phyloP scores from a whole-genome alignment of 2,797 vertebrate species.

The Mormyrops boulengeri region DNA sequence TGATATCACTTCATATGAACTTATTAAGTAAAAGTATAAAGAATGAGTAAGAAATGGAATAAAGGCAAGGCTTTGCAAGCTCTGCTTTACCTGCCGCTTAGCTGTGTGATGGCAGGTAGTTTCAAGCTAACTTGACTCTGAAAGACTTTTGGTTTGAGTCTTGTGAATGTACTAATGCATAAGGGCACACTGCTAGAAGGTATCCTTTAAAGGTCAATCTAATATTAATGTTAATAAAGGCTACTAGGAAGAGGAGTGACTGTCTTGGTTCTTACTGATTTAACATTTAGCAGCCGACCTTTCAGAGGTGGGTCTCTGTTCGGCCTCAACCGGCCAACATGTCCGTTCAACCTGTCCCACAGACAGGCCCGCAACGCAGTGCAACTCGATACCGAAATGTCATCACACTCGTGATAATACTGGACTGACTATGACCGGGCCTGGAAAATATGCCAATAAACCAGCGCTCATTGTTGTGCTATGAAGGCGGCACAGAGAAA shows the following conservation, averaged over 20 bases:
- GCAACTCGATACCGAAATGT: background rate
- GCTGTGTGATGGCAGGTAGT: background rate
- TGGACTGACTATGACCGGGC: background rate
- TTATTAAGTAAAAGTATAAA: background rate
- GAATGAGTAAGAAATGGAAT: background rate
- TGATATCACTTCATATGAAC: background rate
- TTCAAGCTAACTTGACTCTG: background rate
- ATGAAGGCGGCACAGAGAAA: background rate
- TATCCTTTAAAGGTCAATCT: background rate
- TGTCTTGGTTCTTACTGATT: background rate
- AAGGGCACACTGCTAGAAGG: background rate
- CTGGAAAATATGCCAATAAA: background rate
- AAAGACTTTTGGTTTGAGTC: background rate
- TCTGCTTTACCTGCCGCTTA: background rate
- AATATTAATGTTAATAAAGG: background rate
- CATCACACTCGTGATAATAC: background rate
- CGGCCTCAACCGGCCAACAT: background rate
- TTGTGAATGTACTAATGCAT: background rate
- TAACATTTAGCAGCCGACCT: background rate
- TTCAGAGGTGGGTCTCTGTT: background rate
- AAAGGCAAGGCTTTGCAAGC: background rate
- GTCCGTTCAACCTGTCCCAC: background rate
- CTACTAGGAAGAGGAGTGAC: background rate
- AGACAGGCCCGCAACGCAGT: background rate
- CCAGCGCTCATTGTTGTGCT: background rate